These are phyloP conservation scores for Pipistrellus kuhlii DNA, from an alignment of 2,797 vertebrate genomes.

Conservation along the genomic window DNA sequence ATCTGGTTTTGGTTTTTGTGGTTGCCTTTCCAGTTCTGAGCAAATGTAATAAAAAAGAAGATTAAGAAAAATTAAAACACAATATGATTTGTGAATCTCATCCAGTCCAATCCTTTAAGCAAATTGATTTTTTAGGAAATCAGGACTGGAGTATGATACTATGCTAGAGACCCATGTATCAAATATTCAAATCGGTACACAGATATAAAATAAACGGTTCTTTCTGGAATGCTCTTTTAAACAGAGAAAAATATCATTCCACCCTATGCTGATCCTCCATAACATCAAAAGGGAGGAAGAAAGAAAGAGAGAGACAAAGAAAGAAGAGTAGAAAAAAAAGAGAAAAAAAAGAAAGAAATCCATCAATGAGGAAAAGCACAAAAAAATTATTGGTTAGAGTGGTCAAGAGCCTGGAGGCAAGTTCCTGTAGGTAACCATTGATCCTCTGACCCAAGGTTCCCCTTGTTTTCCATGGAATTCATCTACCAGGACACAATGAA, in stretches of 20 bases:
- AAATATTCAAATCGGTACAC: neutral
- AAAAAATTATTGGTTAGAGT: neutral
- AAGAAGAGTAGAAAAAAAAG: neutral
- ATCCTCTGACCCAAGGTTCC: neutral
- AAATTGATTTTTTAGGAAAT: constrained; percentile 37
- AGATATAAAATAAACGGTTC: neutral
- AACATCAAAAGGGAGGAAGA: neutral
- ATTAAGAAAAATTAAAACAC: constrained; percentile 59
- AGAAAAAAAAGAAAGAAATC: too few relatives aligned
- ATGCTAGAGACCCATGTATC: neutral
- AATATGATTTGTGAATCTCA: constrained; percentile 35
- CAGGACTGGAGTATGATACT: neutral
- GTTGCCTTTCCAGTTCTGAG: constrained; percentile 47
- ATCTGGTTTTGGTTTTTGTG: constrained; percentile 75
- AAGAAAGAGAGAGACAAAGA: rapidly evolving
- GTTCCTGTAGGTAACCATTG: neutral
- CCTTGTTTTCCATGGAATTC: too few relatives aligned
- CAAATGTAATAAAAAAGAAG: constrained; percentile 55
- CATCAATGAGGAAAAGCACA: neutral
- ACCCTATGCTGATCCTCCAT: neutral
- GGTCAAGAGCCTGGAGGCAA: neutral
- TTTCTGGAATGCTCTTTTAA: constrained; percentile 15
- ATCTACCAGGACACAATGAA: neutral
- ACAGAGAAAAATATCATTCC: neutral
- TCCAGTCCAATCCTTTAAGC: constrained; percentile 32